These are phyloP conservation scores for Camelus bactrianus DNA, from an alignment of 2,113 vertebrate genomes.

Conservation along the genomic window DNA sequence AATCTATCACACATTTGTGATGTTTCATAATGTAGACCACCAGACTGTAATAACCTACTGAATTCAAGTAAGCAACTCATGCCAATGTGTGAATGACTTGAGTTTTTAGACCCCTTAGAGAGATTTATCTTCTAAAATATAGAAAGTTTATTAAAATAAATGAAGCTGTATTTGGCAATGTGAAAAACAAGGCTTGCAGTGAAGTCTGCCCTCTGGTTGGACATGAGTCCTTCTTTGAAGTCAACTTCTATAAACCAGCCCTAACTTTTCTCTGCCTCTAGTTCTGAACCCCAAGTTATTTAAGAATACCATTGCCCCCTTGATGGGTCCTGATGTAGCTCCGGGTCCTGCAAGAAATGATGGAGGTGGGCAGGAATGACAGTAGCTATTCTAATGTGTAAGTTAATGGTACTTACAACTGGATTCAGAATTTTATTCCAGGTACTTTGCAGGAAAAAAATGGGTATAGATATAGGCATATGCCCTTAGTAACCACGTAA, in stretches of 20 bases:
- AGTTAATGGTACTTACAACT: neutral
- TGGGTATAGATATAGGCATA: neutral
- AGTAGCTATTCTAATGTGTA: neutral
- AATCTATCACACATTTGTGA: neutral
- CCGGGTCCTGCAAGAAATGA: neutral
- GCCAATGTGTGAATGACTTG: neutral
- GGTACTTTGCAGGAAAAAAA: neutral
- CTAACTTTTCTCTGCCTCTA: neutral
- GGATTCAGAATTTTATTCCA: neutral
- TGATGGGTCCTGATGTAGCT: neutral
- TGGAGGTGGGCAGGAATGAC: neutral
- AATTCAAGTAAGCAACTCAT: constrained; percentile 18
- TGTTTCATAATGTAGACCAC: neutral
- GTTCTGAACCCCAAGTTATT: neutral
- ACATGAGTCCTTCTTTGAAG: neutral
- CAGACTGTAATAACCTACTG: neutral
- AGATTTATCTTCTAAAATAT: neutral
- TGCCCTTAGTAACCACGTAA: neutral
- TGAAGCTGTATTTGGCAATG: neutral
- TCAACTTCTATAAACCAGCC: neutral
- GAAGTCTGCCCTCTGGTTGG: neutral
- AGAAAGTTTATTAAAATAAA: constrained; percentile 8
- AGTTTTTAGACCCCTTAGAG: neutral
- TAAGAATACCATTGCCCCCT: neutral
- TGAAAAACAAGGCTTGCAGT: neutral